Evolutionary conservation across 2,797 vertebrate species (phyloP).

Genomic region (Phataginus tetradactyla): DNA sequence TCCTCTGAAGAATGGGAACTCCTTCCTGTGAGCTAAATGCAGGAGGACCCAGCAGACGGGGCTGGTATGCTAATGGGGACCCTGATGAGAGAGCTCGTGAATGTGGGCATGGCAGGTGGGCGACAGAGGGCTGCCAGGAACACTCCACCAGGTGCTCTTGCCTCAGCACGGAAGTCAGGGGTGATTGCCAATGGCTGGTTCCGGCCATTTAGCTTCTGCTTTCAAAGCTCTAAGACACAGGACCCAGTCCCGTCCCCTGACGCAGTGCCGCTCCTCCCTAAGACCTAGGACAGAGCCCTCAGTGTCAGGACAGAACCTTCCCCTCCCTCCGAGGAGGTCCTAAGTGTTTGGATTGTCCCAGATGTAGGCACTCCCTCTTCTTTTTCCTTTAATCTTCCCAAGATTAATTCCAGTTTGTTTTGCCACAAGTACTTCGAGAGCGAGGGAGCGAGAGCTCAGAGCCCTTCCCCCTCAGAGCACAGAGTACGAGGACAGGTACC

Average conservation of each 20-base stretch:
- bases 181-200: neutral
- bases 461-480: too few species aligned
- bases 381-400: neutral
- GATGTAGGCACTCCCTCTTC: neutral
- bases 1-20: neutral
- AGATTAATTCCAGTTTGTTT: neutral
- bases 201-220: neutral
- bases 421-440: neutral
- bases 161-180: neutral
- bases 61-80: neutral
- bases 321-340: neutral
- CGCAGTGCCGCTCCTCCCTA: too few species aligned
- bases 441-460: neutral
- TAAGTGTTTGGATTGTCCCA: neutral
- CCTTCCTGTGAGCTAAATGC: neutral
- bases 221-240: neutral
- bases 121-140: fast-evolving
- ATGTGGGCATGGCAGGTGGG: neutral
- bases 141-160: neutral
- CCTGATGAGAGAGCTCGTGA: neutral
- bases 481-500: neutral
- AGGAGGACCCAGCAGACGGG: neutral
- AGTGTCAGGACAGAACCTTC: neutral
- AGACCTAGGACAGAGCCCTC: neutral
- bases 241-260: neutral